A percentile compares a stretch with the other conserved stretches of the same genome.
Evolutionary conservation across 2,113 vertebrate species (phyloP).

Genomic region (Tupaia chinensis): DNA sequence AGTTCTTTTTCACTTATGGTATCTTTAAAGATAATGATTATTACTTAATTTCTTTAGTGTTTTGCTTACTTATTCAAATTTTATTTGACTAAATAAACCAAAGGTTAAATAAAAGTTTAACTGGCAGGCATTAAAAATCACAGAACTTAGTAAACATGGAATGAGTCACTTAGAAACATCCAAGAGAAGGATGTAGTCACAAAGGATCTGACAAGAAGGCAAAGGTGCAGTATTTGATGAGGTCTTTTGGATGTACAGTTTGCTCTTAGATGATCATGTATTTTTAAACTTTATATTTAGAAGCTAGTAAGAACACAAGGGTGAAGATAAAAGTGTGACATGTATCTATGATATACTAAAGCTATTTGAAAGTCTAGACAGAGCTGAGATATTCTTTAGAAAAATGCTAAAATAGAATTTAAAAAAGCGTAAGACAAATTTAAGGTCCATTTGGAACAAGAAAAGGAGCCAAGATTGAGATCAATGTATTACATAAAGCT

Average conservation of each 20-base stretch:
- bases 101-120: slow-evolving; percentile 2
- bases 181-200: not conserved
- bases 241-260: not conserved
- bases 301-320: not conserved
- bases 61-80: not conserved
- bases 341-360: not conserved
- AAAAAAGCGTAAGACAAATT: not conserved
- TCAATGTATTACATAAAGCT: not conserved
- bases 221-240: not conserved
- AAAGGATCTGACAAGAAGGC: not conserved
- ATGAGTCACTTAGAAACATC: not conserved
- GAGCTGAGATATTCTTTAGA: not conserved
- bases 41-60: slow-evolving; percentile 4
- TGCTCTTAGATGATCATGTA: not conserved
- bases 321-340: not conserved
- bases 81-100: not conserved
- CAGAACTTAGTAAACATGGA: not conserved
- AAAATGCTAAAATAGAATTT: slow-evolving; percentile 3
- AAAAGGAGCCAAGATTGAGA: not conserved
- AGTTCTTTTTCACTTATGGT: not conserved
- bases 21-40: not conserved
- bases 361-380: not conserved
- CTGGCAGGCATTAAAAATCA: not conserved
- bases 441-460: slow-evolving; percentile 21
- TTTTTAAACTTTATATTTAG: slow-evolving; percentile 22